Conservation (phyloP, 2,888 invertebrate species). For the Monochamus alternatus region DNA sequence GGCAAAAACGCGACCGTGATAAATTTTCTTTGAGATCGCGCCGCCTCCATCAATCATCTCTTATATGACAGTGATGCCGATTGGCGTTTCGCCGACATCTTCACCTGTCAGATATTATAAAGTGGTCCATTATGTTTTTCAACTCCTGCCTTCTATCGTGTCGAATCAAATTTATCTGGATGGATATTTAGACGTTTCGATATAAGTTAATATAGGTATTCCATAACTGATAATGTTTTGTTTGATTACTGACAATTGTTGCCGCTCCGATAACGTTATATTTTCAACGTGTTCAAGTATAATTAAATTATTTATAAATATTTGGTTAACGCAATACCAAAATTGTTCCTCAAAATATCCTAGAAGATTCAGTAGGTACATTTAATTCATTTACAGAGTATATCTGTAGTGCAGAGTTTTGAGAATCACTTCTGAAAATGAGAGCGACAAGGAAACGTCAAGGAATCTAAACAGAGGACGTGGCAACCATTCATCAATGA, state of each 20-base stretch:
- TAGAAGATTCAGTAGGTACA: too few species aligned
- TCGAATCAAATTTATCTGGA: conserved; percentile 39
- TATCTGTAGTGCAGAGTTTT: too few species aligned
- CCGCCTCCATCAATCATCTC: conserved; percentile 67
- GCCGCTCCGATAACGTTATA: conserved; percentile 44
- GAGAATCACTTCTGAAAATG: too few species aligned
- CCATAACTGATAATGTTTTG: conserved; percentile 44
- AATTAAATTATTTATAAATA: conserved; percentile 39
- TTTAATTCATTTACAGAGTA: too few species aligned
- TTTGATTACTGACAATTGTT: conserved; percentile 45
- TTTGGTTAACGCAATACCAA: conserved; percentile 17
- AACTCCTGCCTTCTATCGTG: conserved; percentile 28
- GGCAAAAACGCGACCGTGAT: conserved; percentile 46
- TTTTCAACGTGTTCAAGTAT: conserved; percentile 27
- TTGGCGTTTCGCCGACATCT: conserved; percentile 67
- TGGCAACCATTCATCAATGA: too few species aligned
- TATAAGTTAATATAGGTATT: conserved; percentile 40
- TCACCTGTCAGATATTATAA: conserved; percentile 64
- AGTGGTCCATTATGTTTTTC: conserved; percentile 38
- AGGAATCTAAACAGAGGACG: too few species aligned
- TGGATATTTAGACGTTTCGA: conserved; percentile 41
- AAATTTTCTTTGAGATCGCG: conserved; percentile 52
- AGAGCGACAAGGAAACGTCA: too few species aligned
- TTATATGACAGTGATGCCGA: conserved; percentile 65
- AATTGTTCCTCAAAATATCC: neutral